Percentiles rank a stretch among this genome's conserved stretches.
These are phyloP conservation scores for Hydrolagus affinis DNA, from an alignment of 2,113 vertebrate species.

Conservation along the genomic window DNA sequence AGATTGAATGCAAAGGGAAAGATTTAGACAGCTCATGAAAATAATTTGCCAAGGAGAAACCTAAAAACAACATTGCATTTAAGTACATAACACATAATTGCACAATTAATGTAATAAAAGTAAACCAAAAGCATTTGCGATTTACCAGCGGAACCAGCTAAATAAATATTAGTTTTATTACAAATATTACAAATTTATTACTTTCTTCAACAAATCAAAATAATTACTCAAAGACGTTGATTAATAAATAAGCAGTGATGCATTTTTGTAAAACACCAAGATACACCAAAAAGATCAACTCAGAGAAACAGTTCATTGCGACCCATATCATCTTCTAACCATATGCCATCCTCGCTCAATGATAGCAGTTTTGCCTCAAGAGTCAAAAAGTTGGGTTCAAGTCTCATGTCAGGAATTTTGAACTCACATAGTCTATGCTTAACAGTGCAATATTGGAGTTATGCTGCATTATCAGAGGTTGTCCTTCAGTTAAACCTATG, in stretches of 20 bases:
- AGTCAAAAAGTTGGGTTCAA: too few relatives aligned
- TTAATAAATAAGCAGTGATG: neutral
- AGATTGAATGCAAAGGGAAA: neutral
- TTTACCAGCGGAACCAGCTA: neutral
- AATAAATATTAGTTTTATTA: neutral
- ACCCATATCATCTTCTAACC: too few relatives aligned
- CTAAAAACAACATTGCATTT: neutral
- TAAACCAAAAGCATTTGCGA: neutral
- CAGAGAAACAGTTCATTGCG: neutral
- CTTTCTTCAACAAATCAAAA: neutral
- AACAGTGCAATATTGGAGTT: too few relatives aligned
- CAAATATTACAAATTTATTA: neutral
- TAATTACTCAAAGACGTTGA: neutral
- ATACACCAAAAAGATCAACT: neutral
- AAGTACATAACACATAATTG: neutral
- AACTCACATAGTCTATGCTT: too few relatives aligned
- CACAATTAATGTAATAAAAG: neutral
- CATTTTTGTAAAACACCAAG: neutral
- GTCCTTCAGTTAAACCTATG: too few relatives aligned
- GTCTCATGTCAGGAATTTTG: too few relatives aligned
- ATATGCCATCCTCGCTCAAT: too few relatives aligned
- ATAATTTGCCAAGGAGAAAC: neutral
- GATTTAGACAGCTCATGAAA: neutral
- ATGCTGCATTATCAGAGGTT: too few relatives aligned
- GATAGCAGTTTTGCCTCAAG: too few relatives aligned